phyloP scores from a whole-genome alignment of 2,888 invertebrate genomes.

The Rhagonycha fulva region DNA sequence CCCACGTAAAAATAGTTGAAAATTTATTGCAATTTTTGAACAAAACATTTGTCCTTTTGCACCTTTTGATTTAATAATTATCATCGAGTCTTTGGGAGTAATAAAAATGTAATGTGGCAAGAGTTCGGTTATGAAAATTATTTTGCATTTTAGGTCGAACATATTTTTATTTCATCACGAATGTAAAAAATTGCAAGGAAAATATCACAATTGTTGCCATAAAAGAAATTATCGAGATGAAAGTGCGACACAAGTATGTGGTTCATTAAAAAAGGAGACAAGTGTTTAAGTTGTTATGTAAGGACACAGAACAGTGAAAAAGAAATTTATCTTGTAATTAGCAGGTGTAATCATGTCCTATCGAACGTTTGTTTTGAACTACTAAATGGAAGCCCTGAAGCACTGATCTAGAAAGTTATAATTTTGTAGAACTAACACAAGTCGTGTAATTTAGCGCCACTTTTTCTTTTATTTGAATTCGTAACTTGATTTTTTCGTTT shows the following conservation, averaged over 20 bases:
- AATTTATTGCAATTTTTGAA: not conserved
- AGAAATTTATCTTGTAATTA: not conserved
- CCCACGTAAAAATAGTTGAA: not conserved
- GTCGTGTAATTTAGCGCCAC: not conserved
- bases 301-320: not conserved
- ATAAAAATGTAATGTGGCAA: not conserved
- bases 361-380: not conserved
- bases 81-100: not conserved
- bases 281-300: not conserved
- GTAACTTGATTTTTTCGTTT: not conserved
- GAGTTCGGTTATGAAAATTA: not conserved
- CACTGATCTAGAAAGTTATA: conserved; percentile 2
- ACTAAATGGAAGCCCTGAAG: not conserved
- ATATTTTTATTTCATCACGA: not conserved
- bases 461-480: not conserved
- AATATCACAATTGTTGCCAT: not conserved
- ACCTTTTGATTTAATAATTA: not conserved
- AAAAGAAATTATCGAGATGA: not conserved
- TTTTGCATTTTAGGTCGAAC: not conserved
- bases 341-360: not conserved
- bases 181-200: not conserved
- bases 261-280: not conserved
- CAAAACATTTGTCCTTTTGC: not conserved
- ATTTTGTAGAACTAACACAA: not conserved
- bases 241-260: not conserved